Percentiles rank a stretch among this genome's conserved stretches.
Evolutionary conservation across 2,113 vertebrate genomes (phyloP).

Genomic region (Carassius carassius): DNA sequence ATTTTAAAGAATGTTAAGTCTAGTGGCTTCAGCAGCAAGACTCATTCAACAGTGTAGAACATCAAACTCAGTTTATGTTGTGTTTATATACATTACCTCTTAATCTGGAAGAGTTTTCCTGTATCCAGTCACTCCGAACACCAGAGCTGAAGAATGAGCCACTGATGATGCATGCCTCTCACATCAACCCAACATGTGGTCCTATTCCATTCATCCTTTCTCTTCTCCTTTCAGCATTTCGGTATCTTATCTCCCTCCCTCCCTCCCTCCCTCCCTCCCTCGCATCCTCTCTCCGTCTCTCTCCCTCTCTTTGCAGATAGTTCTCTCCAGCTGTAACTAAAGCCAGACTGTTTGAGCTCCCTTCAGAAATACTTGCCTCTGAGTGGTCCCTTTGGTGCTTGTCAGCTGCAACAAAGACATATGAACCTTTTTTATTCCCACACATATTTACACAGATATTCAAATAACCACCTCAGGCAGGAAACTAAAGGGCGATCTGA

Average conservation of each 20-base stretch:
- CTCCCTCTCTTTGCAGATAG: slow-evolving; percentile 28
- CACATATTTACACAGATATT: slow-evolving; percentile 14
- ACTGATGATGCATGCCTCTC: slow-evolving; percentile 9
- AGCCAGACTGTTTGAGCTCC: slow-evolving; percentile 48
- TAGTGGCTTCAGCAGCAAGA: background rate
- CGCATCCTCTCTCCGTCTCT: slow-evolving; percentile 18
- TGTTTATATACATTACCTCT: slow-evolving; percentile 9
- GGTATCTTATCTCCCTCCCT: background rate
- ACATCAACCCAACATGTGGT: slow-evolving; percentile 21
- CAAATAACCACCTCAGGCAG: background rate
- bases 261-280: background rate
- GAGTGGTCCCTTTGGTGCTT: slow-evolving; percentile 29
- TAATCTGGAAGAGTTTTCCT: background rate
- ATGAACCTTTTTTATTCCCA: background rate
- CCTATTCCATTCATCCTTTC: slow-evolving; percentile 29
- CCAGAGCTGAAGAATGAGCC: slow-evolving; percentile 21
- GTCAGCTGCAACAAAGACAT: slow-evolving; percentile 35
- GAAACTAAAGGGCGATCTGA: slow-evolving; percentile 1
- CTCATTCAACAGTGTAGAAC: background rate
- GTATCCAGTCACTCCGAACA: background rate
- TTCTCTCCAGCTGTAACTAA: slow-evolving; percentile 42
- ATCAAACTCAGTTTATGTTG: background rate
- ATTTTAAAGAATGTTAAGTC: background rate
- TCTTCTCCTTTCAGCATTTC: slow-evolving; percentile 23
- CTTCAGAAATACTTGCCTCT: slow-evolving; percentile 40